Conservation (phyloP, 2,113 vertebrate species). For the Paedocypris sp. region DNA sequence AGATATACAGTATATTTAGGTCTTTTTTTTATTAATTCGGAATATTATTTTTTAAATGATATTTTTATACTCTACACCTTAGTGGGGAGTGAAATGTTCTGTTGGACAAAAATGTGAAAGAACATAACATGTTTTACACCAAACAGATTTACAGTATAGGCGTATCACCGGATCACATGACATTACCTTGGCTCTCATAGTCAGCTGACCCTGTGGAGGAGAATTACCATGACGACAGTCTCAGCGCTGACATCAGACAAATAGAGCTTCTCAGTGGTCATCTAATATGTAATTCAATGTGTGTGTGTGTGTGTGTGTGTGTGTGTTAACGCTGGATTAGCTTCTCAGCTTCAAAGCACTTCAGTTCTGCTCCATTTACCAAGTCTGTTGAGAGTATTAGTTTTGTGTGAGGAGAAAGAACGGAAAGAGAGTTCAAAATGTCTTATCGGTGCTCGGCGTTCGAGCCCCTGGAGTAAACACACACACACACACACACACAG, state of each 20-base stretch:
- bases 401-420: conserved; percentile 7
- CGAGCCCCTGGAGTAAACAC: conserved; percentile 33
- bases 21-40: no score
- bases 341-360: conserved; percentile 63
- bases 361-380: conserved; percentile 68
- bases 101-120: no score
- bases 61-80: no score
- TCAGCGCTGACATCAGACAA: conserved; percentile 44
- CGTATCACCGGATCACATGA: no score
- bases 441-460: conserved; percentile 53
- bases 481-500: not conserved
- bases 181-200: no score
- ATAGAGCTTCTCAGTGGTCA: conserved; percentile 40
- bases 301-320: conserved; percentile 23
- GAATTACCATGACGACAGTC: not conserved
- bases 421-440: conserved; percentile 8
- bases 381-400: conserved; percentile 30
- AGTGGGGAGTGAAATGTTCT: no score
- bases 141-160: no score
- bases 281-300: conserved; percentile 25
- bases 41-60: no score
- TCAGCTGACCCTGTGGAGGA: not conserved
- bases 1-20: no score
- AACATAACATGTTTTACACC: no score
- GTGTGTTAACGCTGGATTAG: conserved; percentile 64